phyloP scores from a whole-genome alignment of 2,797 vertebrate species.

The Anabacerthia variegaticeps region DNA sequence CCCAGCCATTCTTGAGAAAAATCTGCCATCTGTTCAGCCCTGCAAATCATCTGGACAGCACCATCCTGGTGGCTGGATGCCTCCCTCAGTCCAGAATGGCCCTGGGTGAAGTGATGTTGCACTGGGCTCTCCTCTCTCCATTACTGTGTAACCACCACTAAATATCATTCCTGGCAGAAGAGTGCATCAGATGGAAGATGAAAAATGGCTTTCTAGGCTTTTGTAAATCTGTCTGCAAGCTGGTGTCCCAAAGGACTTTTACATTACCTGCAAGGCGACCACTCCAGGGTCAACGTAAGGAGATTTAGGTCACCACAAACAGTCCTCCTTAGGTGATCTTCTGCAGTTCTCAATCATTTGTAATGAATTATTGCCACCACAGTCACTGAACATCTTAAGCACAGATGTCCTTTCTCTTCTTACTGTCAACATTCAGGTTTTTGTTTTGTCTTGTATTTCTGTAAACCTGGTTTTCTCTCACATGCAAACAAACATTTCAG shows the following conservation, averaged over 20 bases:
- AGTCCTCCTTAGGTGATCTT: neutral
- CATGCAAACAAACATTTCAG: neutral
- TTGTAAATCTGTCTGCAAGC: neutral
- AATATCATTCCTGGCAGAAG: neutral
- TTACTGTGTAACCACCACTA: neutral
- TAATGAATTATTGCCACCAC: neutral
- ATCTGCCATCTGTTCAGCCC: neutral
- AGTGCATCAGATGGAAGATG: neutral
- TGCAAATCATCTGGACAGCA: neutral
- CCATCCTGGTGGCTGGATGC: neutral
- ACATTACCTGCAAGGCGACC: neutral
- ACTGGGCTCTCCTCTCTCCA: neutral
- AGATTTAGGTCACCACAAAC: neutral
- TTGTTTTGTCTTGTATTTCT: neutral
- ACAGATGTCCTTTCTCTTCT: neutral
- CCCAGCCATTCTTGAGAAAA: neutral
- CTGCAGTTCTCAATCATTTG: neutral
- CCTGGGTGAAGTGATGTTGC: neutral
- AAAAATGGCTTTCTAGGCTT: neutral
- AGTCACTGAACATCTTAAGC: neutral
- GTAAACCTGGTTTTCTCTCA: neutral
- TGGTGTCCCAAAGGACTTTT: neutral
- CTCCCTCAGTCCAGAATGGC: neutral
- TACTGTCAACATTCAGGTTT: neutral
- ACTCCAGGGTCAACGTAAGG: neutral